Evolutionary conservation across 2,888 invertebrate genomes (phyloP), one percentile per base, ranked within the genome.

Genomic region (Eurytoma californica): DNA sequence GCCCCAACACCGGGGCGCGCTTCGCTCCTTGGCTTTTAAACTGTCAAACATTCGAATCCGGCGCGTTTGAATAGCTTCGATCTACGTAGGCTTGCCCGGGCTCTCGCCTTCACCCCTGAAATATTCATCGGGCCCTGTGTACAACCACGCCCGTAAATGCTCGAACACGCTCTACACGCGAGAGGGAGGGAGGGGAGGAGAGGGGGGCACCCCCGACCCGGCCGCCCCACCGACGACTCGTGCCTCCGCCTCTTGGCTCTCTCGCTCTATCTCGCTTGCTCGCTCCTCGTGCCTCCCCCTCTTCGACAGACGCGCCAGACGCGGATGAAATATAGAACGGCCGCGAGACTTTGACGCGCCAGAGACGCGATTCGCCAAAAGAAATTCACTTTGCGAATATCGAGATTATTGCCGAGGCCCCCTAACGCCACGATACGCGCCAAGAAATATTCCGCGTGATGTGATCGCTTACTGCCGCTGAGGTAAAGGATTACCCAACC

Each of bases 21-120:
- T 78, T 77, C 82, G 84, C 85, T 86, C 84, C 86, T 87, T 86
- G 86, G 88, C 89, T 90, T 90, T 90, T 90, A 90, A 90, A 90
- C 90, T 90, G 89, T 90, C 90, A 90, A 90, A 88, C 88, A 83
- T 85, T 85, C 83, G 84, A 84, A 86, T 86, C 84, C 84, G 84
- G 83, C 83, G 83, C 83, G 83, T 86, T 86, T 83, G 86, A 86
- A 85, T 85, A 84, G 85, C 85, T 86, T 86, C 86, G 85, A 86
- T 87, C 85, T 83, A 82, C 39, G 51, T 30, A 57, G 51, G 53
- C 51, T 24, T 47, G 5, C 47, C 55, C 47, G 13, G 65, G 77
- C 72, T 69, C 66, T 58, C 78, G 51, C 78, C 78, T 82, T 79
- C 84, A 81, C 84, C 82, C 84, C 85, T 90, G 85, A 89, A 90